A percentile compares a stretch with the other conserved stretches of the same genome.
Conservation (phyloP, 2,888 invertebrate species). For the Caenorhabditis sp. region DNA sequence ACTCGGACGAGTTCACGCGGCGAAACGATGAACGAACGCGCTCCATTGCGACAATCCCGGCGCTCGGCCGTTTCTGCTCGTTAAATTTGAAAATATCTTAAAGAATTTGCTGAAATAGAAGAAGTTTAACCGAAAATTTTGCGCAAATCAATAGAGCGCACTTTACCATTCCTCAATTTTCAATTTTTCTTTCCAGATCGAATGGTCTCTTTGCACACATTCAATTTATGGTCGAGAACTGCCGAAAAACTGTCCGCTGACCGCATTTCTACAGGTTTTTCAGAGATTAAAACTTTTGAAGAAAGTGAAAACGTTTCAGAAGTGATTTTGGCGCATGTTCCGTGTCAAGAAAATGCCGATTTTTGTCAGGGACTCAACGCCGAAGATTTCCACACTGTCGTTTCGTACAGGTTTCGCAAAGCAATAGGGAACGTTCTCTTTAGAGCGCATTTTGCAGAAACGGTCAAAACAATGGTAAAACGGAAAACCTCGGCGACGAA, state of each 20-base stretch:
- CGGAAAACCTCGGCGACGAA: slow-evolving; percentile 68
- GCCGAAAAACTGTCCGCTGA: slow-evolving; percentile 39
- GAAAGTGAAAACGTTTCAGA: slow-evolving; percentile 7
- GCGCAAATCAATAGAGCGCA: not conserved
- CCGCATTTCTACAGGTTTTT: not conserved
- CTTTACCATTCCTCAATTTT: not conserved
- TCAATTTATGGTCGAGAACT: slow-evolving; percentile 64
- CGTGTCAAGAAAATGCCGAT: slow-evolving; percentile 69
- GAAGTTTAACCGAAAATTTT: too few species aligned
- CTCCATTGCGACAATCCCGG: too few species aligned
- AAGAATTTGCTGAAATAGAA: too few species aligned
- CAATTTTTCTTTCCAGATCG: slow-evolving; percentile 31
- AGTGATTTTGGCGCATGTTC: slow-evolving; percentile 64
- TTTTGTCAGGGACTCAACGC: slow-evolving; percentile 65
- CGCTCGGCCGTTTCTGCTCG: too few species aligned
- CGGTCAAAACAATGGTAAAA: slow-evolving; percentile 69
- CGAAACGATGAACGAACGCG: too few species aligned
- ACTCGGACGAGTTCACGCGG: too few species aligned
- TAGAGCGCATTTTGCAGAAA: slow-evolving; percentile 43
- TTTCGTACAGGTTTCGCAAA: slow-evolving; percentile 71
- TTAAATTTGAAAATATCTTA: too few species aligned
- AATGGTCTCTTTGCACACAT: slow-evolving; percentile 67
- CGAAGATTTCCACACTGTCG: slow-evolving; percentile 71
- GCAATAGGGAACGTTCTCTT: too few species aligned
- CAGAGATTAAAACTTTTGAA: not conserved